Percentiles rank a stretch among this genome's conserved stretches.
phyloP scores from a whole-genome alignment of 2,888 invertebrate species.

The Tetheella fluctuosa region DNA sequence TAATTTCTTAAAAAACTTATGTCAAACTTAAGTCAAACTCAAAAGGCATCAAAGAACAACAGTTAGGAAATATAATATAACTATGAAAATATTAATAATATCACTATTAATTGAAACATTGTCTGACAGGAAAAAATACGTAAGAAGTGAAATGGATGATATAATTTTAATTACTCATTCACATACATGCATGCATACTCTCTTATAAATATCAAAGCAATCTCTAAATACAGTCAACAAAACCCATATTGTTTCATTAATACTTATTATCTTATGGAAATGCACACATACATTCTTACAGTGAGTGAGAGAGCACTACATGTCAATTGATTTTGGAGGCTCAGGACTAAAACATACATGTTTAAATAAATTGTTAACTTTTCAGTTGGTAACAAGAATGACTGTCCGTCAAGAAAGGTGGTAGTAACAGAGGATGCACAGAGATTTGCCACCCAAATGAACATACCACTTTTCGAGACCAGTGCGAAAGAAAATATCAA shows the following conservation, averaged over 20 bases:
- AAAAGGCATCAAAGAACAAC: neutral
- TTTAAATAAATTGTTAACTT: conserved; percentile 34
- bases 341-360: too few species aligned
- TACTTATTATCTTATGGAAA: neutral
- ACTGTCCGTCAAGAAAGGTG: conserved; percentile 96
- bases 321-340: neutral
- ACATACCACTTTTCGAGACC: conserved; percentile 98
- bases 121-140: neutral
- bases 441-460: conserved; percentile 98
- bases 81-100: too few species aligned
- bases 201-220: neutral
- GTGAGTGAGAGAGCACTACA: neutral
- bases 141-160: neutral
- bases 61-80: too few species aligned
- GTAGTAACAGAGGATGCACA: conserved; percentile 98
- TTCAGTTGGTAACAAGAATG: conserved; percentile 98
- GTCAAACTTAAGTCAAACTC: too few species aligned
- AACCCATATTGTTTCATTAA: neutral
- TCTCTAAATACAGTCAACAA: too few species aligned
- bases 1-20: too few species aligned
- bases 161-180: conserved; percentile 3
- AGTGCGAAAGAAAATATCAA: conserved; percentile 99
- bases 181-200: neutral
- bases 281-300: too few species aligned
- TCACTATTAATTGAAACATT: neutral